A percentile compares a stretch with the other conserved stretches of the same genome.
Evolutionary conservation across 2,888 invertebrate genomes (phyloP).

Genomic region (Acleris laterana): DNA sequence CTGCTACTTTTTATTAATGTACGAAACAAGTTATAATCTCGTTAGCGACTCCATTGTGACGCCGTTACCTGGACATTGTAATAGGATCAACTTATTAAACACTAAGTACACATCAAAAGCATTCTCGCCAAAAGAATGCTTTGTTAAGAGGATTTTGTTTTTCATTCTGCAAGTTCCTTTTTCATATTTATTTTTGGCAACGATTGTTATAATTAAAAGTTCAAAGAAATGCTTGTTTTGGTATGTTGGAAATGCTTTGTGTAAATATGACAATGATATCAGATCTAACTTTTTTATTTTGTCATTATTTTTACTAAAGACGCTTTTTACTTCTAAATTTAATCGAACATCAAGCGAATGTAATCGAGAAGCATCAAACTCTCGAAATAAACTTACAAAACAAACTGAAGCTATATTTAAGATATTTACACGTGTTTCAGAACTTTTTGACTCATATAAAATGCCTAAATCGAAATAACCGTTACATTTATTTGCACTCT

Average conservation of each 20-base stretch:
- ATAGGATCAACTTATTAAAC: slow-evolving; percentile 85
- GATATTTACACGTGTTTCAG: background rate
- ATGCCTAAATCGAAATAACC: background rate
- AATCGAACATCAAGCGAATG: too few relatives aligned
- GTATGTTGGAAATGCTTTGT: slow-evolving; percentile 22
- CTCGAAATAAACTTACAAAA: too few relatives aligned
- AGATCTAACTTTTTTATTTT: background rate
- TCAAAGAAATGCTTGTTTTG: slow-evolving; percentile 31
- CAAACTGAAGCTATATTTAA: background rate
- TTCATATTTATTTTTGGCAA: slow-evolving; percentile 42
- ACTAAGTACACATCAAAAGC: slow-evolving; percentile 84
- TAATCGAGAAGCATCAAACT: too few relatives aligned
- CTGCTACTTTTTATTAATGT: slow-evolving; percentile 80
- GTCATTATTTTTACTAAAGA: background rate
- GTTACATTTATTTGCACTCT: background rate
- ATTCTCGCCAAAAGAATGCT: slow-evolving; percentile 70
- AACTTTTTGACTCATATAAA: background rate
- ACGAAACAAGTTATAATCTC: slow-evolving; percentile 83
- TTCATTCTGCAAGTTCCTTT: slow-evolving; percentile 48
- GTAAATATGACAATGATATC: slow-evolving; percentile 20
- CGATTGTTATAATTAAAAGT: slow-evolving; percentile 37
- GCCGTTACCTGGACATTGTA: slow-evolving; percentile 81
- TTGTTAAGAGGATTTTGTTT: slow-evolving; percentile 74
- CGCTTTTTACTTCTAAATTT: too few relatives aligned
- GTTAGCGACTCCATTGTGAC: slow-evolving; percentile 79